These are phyloP conservation scores for Brachypteracias leptosomus DNA, from an alignment of 2,113 vertebrate species.

Conservation along the genomic window DNA sequence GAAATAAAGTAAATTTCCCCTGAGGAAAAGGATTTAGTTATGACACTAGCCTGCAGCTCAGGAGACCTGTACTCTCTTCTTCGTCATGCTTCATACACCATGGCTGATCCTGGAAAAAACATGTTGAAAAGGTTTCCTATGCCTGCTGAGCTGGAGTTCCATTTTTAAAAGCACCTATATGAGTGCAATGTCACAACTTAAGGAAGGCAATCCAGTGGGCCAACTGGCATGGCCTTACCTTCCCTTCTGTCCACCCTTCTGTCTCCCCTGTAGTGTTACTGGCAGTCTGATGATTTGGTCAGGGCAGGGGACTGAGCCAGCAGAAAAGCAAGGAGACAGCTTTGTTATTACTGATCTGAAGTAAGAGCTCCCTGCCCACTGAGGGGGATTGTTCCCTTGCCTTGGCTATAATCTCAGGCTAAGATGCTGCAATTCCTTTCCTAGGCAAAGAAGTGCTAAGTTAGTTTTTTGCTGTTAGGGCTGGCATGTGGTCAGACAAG, in stretches of 20 bases:
- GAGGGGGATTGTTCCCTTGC: not conserved
- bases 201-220: not conserved
- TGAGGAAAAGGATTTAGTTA: not conserved
- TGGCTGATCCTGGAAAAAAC: not conserved
- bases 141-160: not conserved
- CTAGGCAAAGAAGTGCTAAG: not conserved
- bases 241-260: accelerated
- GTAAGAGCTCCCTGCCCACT: not conserved
- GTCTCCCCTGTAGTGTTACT: not conserved
- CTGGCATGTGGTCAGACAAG: not conserved
- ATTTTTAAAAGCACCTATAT: not conserved
- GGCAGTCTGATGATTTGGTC: no score
- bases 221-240: not conserved
- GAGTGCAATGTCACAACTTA: not conserved
- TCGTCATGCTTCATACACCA: not conserved
- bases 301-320: not conserved
- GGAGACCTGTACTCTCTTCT: not conserved
- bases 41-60: not conserved
- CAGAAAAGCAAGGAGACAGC: not conserved
- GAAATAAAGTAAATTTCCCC: not conserved
- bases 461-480: not conserved
- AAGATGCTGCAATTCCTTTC: not conserved
- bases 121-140: not conserved
- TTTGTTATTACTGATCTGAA: not conserved
- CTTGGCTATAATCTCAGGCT: not conserved